phyloP scores from a whole-genome alignment of 2,888 invertebrate genomes.

The Caenorhabditis doughertyi region DNA sequence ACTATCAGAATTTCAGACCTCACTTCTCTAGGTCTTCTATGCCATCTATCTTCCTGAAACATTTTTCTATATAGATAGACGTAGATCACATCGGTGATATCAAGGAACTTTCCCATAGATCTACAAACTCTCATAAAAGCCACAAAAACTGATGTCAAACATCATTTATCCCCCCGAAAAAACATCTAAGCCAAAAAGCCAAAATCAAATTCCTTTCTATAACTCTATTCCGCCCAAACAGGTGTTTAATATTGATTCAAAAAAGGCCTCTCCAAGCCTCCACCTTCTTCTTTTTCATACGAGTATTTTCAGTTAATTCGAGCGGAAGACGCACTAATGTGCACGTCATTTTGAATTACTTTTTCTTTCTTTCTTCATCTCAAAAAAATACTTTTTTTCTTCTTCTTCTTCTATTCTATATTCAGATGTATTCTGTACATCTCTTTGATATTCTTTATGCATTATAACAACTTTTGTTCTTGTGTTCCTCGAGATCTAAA shows the following conservation, averaged over 20 bases:
- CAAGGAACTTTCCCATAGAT: too few relatives aligned
- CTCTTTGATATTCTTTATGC: constrained; percentile 23
- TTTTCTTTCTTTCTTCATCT: too few relatives aligned
- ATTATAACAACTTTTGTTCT: constrained; percentile 41
- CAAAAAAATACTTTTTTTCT: too few relatives aligned
- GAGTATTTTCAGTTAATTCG: constrained; percentile 46
- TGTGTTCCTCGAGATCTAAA: background rate
- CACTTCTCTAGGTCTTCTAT: too few relatives aligned
- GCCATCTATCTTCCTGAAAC: too few relatives aligned
- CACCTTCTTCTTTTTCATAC: background rate
- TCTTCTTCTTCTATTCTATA: background rate
- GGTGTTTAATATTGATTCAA: constrained; percentile 44
- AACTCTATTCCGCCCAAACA: constrained; percentile 14
- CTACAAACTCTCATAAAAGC: too few relatives aligned
- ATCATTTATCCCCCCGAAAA: background rate
- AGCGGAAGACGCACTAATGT: constrained; percentile 56
- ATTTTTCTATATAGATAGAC: too few relatives aligned
- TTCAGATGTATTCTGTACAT: background rate
- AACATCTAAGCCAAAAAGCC: background rate
- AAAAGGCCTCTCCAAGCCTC: background rate
- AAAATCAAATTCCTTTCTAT: background rate
- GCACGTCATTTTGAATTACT: constrained; percentile 54
- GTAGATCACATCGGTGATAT: too few relatives aligned
- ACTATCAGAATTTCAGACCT: too few relatives aligned
- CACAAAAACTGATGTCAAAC: too few relatives aligned